These are phyloP conservation scores for Agrochola lota DNA, from an alignment of 2,888 invertebrate species.

Conservation along the genomic window DNA sequence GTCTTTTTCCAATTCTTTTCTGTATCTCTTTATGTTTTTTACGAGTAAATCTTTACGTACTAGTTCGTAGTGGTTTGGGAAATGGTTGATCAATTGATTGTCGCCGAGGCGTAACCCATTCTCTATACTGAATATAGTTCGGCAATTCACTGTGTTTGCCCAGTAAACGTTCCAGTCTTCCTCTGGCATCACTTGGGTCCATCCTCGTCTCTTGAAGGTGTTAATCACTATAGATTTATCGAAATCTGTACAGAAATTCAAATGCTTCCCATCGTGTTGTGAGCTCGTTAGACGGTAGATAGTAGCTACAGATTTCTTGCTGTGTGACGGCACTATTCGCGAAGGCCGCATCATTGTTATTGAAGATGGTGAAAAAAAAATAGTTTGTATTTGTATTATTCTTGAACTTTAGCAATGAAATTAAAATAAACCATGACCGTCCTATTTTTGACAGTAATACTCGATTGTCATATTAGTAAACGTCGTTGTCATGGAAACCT, in stretches of 20 bases:
- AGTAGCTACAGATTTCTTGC: slow-evolving; percentile 93
- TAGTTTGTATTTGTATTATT: neutral
- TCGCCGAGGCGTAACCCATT: slow-evolving; percentile 90
- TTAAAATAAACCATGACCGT: slow-evolving; percentile 38
- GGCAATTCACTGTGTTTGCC: slow-evolving; percentile 96
- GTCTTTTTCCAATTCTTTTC: slow-evolving; percentile 97
- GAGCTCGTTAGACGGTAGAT: slow-evolving; percentile 59
- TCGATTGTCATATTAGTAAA: slow-evolving; percentile 51
- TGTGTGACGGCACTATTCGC: slow-evolving; percentile 49
- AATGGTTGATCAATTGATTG: slow-evolving; percentile 98
- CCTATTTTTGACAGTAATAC: slow-evolving; percentile 33
- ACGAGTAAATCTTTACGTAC: slow-evolving; percentile 98
- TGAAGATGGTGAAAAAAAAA: slow-evolving; percentile 1
- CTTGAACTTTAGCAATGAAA: slow-evolving; percentile 16
- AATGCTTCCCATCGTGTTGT: slow-evolving; percentile 92
- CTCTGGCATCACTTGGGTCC: slow-evolving; percentile 95
- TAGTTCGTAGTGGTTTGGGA: slow-evolving; percentile 98
- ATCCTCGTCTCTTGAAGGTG: slow-evolving; percentile 82
- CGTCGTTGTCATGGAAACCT: slow-evolving; percentile 53
- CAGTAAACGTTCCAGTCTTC: slow-evolving; percentile 99
- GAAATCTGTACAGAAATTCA: slow-evolving; percentile 78
- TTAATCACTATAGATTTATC: slow-evolving; percentile 78
- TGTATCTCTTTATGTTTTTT: slow-evolving; percentile 98
- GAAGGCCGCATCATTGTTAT: slow-evolving; percentile 39
- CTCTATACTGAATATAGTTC: slow-evolving; percentile 93